Evolutionary conservation across 2,113 vertebrate species (phyloP).

Genomic region (Cavia porcellus): DNA sequence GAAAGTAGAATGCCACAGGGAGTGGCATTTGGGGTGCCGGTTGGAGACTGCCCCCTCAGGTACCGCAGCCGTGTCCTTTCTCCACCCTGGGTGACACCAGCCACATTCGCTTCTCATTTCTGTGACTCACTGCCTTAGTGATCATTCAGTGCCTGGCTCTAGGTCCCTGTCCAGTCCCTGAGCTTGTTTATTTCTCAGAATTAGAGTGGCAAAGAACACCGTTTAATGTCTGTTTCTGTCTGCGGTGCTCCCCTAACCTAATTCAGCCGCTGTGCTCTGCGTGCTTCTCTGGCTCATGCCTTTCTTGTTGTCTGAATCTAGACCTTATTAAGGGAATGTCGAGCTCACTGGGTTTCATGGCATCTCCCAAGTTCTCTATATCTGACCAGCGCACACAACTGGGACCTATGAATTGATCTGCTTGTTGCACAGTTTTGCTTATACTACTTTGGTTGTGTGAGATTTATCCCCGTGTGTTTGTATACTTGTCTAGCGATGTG

Average conservation of each 20-base stretch:
- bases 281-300: neutral
- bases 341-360: neutral
- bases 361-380: neutral
- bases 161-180: neutral
- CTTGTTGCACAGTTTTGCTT: neutral
- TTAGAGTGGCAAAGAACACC: neutral
- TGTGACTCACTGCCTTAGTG: neutral
- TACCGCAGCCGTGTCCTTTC: neutral
- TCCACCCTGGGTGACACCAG: neutral
- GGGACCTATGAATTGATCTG: neutral
- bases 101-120: neutral
- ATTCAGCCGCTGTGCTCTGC: neutral
- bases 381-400: neutral
- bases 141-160: neutral
- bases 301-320: neutral
- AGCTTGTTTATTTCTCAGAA: neutral
- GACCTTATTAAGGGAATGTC: neutral
- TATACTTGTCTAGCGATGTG: neutral
- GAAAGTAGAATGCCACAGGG: neutral
- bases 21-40: neutral
- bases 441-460: neutral
- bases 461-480: neutral
- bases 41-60: neutral
- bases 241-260: neutral
- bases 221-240: neutral